Conservation (phyloP, 2,888 invertebrate species). For the Drosophila setosimentum region DNA sequence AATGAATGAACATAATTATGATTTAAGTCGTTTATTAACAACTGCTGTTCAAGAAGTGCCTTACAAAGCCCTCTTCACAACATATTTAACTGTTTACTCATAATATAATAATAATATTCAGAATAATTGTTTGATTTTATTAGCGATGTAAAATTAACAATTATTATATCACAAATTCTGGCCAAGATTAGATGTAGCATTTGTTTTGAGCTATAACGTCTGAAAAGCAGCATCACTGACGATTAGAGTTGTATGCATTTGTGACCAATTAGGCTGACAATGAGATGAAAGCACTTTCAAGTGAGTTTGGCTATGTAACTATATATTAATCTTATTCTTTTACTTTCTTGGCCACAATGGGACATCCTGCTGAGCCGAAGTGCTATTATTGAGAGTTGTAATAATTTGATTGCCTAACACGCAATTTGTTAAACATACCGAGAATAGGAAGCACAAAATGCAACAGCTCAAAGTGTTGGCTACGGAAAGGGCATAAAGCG, state of each 20-base stretch:
- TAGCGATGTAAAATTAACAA: background rate
- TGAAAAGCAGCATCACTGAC: background rate
- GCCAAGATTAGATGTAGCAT: too few species aligned
- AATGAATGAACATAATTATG: background rate
- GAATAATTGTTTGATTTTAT: background rate
- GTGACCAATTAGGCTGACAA: constrained; percentile 20
- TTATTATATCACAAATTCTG: too few species aligned
- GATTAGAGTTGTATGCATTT: constrained; percentile 11
- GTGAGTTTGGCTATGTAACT: constrained; percentile 1
- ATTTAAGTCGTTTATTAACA: background rate
- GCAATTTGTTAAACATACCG: constrained; percentile 57
- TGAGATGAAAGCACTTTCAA: constrained; percentile 7
- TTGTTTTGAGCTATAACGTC: too few species aligned
- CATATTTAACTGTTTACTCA: background rate
- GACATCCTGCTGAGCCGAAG: constrained; percentile 26
- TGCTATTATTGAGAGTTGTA: constrained; percentile 46
- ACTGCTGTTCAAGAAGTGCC: background rate
- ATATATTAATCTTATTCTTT: constrained; percentile 3
- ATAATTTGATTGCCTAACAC: constrained; percentile 48
- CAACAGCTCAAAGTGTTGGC: constrained; percentile 25
- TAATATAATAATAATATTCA: background rate
- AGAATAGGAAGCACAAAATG: constrained; percentile 9
- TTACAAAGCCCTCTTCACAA: background rate
- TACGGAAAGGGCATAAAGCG: background rate
- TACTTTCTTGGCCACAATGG: constrained; percentile 15